These are phyloP conservation scores for Drosophila buzzatii DNA, from an alignment of 2,888 invertebrate genomes.

Conservation along the genomic window DNA sequence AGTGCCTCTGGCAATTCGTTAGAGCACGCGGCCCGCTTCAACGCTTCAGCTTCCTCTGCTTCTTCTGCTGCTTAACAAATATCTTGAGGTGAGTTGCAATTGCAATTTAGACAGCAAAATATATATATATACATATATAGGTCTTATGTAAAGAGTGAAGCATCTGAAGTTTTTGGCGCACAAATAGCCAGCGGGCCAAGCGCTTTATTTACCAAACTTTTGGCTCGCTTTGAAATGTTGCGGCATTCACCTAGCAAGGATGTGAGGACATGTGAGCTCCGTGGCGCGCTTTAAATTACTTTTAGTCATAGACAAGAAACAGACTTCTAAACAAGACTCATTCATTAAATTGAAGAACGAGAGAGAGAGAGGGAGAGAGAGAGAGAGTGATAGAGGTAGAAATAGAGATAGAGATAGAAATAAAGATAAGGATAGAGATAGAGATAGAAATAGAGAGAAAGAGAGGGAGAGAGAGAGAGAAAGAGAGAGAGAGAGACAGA, in stretches of 20 bases:
- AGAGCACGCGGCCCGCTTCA: constrained; percentile 54
- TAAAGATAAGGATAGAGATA: too few species aligned
- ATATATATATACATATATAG: too few species aligned
- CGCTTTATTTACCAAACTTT: constrained; percentile 44
- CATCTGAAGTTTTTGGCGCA: constrained; percentile 33
- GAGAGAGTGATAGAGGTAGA: too few species aligned
- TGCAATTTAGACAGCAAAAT: constrained; percentile 8
- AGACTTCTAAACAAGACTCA: background rate
- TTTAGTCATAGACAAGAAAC: constrained; percentile 6
- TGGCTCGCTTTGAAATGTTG: constrained; percentile 34
- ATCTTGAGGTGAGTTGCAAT: constrained; percentile 38
- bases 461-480: background rate
- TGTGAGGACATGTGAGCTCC: constrained; percentile 20
- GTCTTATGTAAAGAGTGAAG: constrained; percentile 7
- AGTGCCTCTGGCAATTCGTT: constrained; percentile 61
- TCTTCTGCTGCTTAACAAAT: constrained; percentile 7
- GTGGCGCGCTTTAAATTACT: constrained; percentile 25
- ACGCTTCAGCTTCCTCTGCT: constrained; percentile 33
- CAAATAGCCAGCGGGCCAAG: constrained; percentile 60
- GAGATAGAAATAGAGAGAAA: background rate
- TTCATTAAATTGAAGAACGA: background rate
- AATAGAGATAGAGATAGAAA: background rate
- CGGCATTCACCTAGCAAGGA: constrained; percentile 18
- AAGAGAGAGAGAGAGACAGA: background rate
- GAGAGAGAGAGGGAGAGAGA: background rate